Evolutionary conservation across 2,888 invertebrate species (phyloP).

Genomic region (Apodemia zela): DNA sequence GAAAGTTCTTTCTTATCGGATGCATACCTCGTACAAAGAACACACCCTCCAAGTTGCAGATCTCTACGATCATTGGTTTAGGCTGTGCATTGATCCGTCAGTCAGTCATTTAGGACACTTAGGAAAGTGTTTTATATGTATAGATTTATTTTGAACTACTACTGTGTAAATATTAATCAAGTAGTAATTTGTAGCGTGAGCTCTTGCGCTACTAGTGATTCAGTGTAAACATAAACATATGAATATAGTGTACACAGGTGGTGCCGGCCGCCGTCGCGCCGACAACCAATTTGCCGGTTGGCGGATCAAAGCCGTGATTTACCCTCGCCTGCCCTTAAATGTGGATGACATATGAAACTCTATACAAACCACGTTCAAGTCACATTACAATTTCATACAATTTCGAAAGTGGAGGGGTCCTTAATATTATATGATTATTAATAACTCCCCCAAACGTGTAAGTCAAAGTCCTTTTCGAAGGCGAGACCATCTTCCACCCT

Average conservation of each 20-base stretch:
- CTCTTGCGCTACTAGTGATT: not conserved
- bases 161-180: too few species aligned
- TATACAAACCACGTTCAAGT: conserved; percentile 12
- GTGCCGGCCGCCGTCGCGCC: conserved; percentile 35
- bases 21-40: too few species aligned
- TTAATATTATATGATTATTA: not conserved
- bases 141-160: too few species aligned
- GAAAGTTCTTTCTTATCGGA: too few species aligned
- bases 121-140: too few species aligned
- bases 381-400: conserved; percentile 14
- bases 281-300: conserved; percentile 64
- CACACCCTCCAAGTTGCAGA: too few species aligned
- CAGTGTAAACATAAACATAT: conserved; percentile 17
- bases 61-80: too few species aligned
- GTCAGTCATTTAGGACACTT: too few species aligned
- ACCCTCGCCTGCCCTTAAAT: conserved; percentile 26
- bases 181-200: too few species aligned
- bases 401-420: not conserved
- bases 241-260: conserved; percentile 49
- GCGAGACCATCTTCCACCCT: too few species aligned
- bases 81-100: too few species aligned
- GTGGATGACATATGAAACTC: conserved; percentile 23
- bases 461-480: too few species aligned
- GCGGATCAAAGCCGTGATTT: conserved; percentile 60
- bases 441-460: not conserved